A percentile compares a stretch with the other conserved stretches of the same genome.
phyloP scores from a whole-genome alignment of 2,797 vertebrate genomes.

The Argya squamiceps region DNA sequence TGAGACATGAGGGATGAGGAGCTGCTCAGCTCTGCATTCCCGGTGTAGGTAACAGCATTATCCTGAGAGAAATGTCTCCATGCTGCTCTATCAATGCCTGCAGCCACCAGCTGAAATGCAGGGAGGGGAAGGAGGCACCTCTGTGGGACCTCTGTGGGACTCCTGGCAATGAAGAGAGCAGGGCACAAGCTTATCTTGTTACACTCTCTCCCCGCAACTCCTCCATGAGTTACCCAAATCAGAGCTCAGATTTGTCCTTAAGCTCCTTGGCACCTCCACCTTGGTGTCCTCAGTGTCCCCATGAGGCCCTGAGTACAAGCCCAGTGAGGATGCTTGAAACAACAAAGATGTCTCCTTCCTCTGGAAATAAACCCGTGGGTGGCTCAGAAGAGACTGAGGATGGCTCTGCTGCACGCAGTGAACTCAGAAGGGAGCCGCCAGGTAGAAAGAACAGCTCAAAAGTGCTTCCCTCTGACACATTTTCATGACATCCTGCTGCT shows the following conservation, averaged over 20 bases:
- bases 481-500: not conserved
- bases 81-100: not conserved
- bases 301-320: not conserved
- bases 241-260: not conserved
- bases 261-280: not conserved
- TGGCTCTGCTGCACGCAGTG: rapidly evolving
- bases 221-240: not conserved
- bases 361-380: not conserved
- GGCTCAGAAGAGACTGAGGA: not conserved
- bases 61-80: not conserved
- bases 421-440: not conserved
- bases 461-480: not conserved
- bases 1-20: not conserved
- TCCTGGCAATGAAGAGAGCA: not conserved
- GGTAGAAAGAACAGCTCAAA: not conserved
- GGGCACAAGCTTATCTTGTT: not conserved
- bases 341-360: not conserved
- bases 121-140: not conserved
- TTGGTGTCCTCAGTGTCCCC: not conserved
- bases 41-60: rapidly evolving
- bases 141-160: not conserved
- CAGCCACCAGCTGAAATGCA: not conserved
- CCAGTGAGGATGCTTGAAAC: not conserved
- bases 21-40: not conserved
- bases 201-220: not conserved